Base-by-base conservation (phyloP, 2,888 invertebrate genomes). In the Tiliacea citrago region DNA sequence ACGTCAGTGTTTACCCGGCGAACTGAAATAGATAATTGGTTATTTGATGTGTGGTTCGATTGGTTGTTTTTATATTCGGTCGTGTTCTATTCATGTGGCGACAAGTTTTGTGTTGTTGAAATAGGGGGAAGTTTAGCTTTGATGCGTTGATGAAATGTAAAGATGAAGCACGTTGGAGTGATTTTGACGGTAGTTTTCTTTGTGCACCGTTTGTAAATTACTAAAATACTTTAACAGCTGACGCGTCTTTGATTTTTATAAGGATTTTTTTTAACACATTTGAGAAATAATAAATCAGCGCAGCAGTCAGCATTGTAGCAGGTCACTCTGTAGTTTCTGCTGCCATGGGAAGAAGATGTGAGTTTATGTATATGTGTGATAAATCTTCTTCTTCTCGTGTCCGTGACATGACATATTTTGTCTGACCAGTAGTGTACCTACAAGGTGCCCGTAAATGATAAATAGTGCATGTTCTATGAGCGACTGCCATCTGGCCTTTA, bases 1-100 rank as follows among this genome's bases (percentile, higher is more conserved):
- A 85, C 82, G 79, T 86, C 86, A 87, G 67, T 84, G 86, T 73
- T 89, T 86, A 89, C 68, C 73, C 83, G 69, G 45, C 72, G 47
- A 81, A 78, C 73, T 90, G 69, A 84, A 85, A 77, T 86, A 85
- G 89, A 88, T 86, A 77, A 79, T 61, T 72, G 68, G 66, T 69
- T 79, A 76, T 83, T 82, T 81, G 74, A 83, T 62, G 63, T 72
- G 61, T 63, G 45, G 66, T 79, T 67, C 62, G 66, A 80, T 66
- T 63, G 73, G 68, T 66, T 12, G 60, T 74, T 73, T 77, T n/a
- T 67, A 21, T 58, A 70, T 81, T 81, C 68, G 10, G 75, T 57
- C 39, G 86, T 58, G 75, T 81, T 83, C 63, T 47, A 61, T 69
- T 77, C 45, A 61, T 65, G 62, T 79, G 58, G 67, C 77, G 77